A percentile compares a stretch with the other conserved stretches of the same genome.
Evolutionary conservation across 2,797 vertebrate species (phyloP).

Genomic region (Cottoperca gobio): DNA sequence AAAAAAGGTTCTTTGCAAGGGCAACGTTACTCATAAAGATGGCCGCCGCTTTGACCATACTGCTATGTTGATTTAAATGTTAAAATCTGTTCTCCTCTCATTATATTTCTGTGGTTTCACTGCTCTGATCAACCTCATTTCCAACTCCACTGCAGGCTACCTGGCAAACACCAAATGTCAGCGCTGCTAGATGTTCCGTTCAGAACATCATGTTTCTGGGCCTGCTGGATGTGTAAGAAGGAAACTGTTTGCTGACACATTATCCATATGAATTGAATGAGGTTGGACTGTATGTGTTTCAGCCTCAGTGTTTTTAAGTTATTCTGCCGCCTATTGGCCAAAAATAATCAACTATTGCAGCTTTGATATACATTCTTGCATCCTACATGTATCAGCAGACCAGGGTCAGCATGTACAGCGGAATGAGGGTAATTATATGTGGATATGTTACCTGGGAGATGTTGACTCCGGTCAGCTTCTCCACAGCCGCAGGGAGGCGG

Average conservation of each 20-base stretch:
- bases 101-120: background rate
- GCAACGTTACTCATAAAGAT: no score
- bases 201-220: no score
- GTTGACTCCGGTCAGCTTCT: constrained; percentile 90
- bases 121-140: background rate
- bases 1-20: no score
- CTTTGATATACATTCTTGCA: background rate
- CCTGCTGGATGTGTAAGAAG: no score
- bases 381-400: background rate
- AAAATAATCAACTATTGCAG: background rate
- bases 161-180: background rate
- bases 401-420: background rate
- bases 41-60: no score
- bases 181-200: no score
- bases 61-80: no score
- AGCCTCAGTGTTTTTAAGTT: no score
- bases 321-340: background rate
- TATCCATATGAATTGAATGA: background rate
- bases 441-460: constrained; percentile 87
- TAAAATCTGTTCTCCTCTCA: no score
- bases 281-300: no score
- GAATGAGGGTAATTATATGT: background rate
- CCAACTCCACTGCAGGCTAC: background rate
- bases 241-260: no score
- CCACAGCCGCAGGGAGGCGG: constrained; percentile 86